Evolutionary conservation across 2,113 vertebrate genomes (phyloP).

Genomic region (Anseranas semipalmata): DNA sequence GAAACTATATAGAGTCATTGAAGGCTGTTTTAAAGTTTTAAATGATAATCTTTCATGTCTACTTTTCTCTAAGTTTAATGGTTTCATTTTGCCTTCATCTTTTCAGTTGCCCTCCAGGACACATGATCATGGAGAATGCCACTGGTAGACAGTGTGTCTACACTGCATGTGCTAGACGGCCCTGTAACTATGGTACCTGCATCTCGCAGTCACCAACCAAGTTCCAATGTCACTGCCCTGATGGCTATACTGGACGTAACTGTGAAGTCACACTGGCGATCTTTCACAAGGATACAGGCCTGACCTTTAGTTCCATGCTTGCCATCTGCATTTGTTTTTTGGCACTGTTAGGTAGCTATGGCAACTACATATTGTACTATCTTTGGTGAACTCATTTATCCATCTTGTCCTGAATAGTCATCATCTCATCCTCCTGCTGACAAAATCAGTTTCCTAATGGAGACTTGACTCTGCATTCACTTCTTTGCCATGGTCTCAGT

Average conservation of each 20-base stretch:
- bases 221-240: slow-evolving; percentile 84
- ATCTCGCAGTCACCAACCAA: slow-evolving; percentile 80
- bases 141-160: slow-evolving; percentile 82
- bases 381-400: slow-evolving; percentile 57
- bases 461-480: not conserved
- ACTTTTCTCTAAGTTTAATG: not conserved
- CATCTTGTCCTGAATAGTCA: not conserved
- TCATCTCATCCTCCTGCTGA: not conserved
- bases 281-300: slow-evolving; percentile 84
- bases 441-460: not conserved
- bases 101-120: slow-evolving; percentile 84
- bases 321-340: slow-evolving; percentile 90
- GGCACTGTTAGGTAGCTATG: slow-evolving; percentile 84
- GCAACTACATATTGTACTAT: slow-evolving; percentile 80
- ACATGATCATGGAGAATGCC: slow-evolving; percentile 83
- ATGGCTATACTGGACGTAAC: slow-evolving; percentile 82
- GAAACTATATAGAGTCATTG: not conserved
- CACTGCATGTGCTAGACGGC: slow-evolving; percentile 82
- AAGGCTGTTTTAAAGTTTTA: not conserved
- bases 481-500: not conserved
- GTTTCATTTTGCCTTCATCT: not conserved
- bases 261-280: slow-evolving; percentile 84
- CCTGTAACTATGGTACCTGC: slow-evolving; percentile 86
- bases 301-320: slow-evolving; percentile 89
- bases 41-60: not conserved